phyloP scores from a whole-genome alignment of 2,113 vertebrate species.

The Hepsetus odoe region DNA sequence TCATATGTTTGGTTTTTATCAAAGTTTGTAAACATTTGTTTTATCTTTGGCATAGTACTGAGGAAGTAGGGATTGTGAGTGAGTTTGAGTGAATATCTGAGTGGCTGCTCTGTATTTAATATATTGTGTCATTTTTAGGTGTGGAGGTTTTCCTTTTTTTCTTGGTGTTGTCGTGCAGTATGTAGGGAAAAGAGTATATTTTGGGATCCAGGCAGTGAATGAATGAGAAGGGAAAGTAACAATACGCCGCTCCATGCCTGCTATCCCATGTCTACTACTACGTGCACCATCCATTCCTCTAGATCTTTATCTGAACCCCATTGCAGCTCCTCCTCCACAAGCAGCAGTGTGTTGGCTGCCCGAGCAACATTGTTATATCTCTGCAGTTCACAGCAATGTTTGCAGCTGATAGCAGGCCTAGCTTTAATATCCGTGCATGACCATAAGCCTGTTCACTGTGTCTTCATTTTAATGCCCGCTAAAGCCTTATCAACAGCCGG shows the following conservation, averaged over 20 bases:
- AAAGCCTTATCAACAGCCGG: conserved; percentile 31
- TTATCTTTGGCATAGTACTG: too few relatives aligned
- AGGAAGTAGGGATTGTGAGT: too few relatives aligned
- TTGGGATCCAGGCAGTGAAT: too few relatives aligned
- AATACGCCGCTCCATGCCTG: background rate
- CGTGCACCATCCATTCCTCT: background rate
- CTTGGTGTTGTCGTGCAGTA: too few relatives aligned
- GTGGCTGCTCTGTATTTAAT: too few relatives aligned
- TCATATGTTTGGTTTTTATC: too few relatives aligned
- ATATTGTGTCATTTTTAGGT: too few relatives aligned
- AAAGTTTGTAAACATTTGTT: too few relatives aligned
- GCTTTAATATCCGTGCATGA: conserved; percentile 35
- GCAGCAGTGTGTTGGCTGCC: background rate
- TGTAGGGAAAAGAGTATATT: too few relatives aligned
- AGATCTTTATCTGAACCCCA: conserved; percentile 5
- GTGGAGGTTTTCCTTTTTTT: too few relatives aligned
- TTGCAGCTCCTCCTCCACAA: background rate
- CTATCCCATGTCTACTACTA: conserved; percentile 3
- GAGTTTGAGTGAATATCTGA: too few relatives aligned
- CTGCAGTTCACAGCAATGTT: conserved; percentile 10
- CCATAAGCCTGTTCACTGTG: conserved; percentile 17
- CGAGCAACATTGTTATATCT: background rate
- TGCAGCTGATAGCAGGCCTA: conserved; percentile 20
- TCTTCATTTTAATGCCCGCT: conserved; percentile 33
- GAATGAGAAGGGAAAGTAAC: too few relatives aligned